Evolutionary conservation across 2,113 vertebrate genomes (phyloP), one percentile per base, ranked within the genome.

Genomic region (Chaetorhynchus papuensis): DNA sequence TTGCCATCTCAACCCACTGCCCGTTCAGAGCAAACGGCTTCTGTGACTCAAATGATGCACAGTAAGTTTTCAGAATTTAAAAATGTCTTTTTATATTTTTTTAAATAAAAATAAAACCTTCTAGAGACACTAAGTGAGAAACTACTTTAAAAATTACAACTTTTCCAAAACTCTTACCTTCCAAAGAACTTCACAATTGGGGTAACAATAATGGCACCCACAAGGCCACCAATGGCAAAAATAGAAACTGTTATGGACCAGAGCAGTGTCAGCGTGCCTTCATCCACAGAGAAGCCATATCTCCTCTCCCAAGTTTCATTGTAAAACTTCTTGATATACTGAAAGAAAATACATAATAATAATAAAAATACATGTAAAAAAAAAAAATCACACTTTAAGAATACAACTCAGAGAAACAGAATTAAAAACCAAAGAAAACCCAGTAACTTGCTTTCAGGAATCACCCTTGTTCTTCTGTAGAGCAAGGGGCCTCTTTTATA

Each of bases 161-260:
- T 42, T 82, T 81, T 66, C 30, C 45, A 53, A 5, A 17, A 13
- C 19, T 95, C 99, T 97, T 96, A 99, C 99, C 99, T 98, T 88
- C 99, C 99, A 5, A 99, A 96, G 66, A 96, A 85, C 93, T 98
- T 99, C 71, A 99, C 97, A 37, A 98, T 97, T 47, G 98, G 88
- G 33, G 98, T 98, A 69, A 98, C 98, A 19, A 97, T 95, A 12
- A 99, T 78, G 0, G 99, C 98, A 81, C 99, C 99, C 42, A 98
- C 86, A 60, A 99, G 98, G 57, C 99, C 99, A 71, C 99, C 99
- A 2, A 99, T 98, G 70, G 99, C 98, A 90, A 99, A 99, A 96
- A 99, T 98, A 77, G 99, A 99, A 78, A 99, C 99, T 0, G 99
- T 99, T 96, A 99, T 33, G 15, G 99, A 99, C 99, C 99, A 99